These are phyloP conservation scores for Lycia hirtaria DNA, from an alignment of 2,888 invertebrate genomes.

Conservation along the genomic window DNA sequence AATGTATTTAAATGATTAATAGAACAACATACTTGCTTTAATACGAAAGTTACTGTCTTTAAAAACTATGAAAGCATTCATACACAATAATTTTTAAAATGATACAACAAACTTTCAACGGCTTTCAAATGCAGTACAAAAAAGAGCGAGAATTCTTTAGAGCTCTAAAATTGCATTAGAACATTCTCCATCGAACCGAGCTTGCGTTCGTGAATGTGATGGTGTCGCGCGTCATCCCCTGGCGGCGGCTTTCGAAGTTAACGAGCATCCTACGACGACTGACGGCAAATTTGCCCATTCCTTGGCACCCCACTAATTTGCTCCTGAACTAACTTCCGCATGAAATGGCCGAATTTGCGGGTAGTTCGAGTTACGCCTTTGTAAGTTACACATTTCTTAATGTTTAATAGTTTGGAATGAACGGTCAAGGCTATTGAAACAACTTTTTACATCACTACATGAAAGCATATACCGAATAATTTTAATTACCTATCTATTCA, in stretches of 20 bases:
- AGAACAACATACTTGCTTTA: too few relatives aligned
- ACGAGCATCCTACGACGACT: slow-evolving; percentile 33
- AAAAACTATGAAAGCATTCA: too few relatives aligned
- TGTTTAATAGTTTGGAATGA: slow-evolving; percentile 7
- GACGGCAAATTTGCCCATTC: slow-evolving; percentile 51
- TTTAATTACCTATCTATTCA: too few relatives aligned
- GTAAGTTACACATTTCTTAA: slow-evolving; percentile 25
- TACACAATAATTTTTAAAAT: too few relatives aligned
- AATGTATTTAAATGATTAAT: too few relatives aligned
- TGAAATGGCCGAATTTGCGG: slow-evolving; percentile 56
- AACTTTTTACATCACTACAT: not conserved
- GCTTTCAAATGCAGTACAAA: too few relatives aligned
- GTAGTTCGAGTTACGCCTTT: slow-evolving; percentile 49
- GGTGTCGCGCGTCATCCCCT: not conserved
- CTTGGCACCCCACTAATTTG: slow-evolving; percentile 67
- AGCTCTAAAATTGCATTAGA: not conserved
- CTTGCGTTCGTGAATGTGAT: slow-evolving; percentile 25
- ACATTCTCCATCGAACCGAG: not conserved
- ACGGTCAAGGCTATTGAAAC: not conserved
- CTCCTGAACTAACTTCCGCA: slow-evolving; percentile 63
- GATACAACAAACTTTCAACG: too few relatives aligned
- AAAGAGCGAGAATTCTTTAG: too few relatives aligned
- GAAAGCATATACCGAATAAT: too few relatives aligned
- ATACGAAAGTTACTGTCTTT: too few relatives aligned
- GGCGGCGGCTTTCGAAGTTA: slow-evolving; percentile 1